Conservation (phyloP, 2,797 vertebrate species). For the Rhinoraja longicauda region DNA sequence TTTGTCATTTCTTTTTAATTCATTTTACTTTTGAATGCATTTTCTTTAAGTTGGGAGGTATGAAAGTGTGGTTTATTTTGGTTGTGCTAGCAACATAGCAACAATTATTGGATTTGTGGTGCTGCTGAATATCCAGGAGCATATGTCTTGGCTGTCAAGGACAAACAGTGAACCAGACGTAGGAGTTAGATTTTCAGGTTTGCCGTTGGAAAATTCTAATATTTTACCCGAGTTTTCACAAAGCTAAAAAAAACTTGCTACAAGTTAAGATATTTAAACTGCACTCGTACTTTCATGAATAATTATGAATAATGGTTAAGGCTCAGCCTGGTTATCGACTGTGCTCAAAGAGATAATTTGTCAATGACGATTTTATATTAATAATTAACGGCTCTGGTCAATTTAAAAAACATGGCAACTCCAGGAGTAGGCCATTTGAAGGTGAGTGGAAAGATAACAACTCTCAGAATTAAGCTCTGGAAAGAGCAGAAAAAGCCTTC, state of each 20-base stretch:
- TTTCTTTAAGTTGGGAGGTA: not conserved
- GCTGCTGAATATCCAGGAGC: no score
- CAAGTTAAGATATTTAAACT: slow-evolving; percentile 11
- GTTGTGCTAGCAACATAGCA: not conserved
- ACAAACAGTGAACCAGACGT: no score
- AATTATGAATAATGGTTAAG: slow-evolving; percentile 20
- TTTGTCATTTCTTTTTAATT: not conserved
- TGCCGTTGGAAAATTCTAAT: no score
- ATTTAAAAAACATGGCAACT: not conserved
- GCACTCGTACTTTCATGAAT: slow-evolving; percentile 7
- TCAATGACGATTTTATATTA: slow-evolving; percentile 19
- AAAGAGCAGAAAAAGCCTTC: not conserved
- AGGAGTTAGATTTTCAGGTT: no score
- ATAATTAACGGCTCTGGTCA: slow-evolving; percentile 21
- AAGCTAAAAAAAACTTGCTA: not conserved
- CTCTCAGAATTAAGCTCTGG: not conserved
- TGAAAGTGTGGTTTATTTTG: not conserved
- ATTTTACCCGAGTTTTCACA: not conserved
- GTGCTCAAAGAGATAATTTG: slow-evolving; percentile 24
- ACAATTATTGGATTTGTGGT: not conserved
- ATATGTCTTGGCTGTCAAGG: no score
- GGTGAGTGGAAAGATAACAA: slow-evolving; percentile 1
- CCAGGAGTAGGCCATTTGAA: not conserved
- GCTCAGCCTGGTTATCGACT: not conserved
- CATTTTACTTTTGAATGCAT: not conserved